Conservation (phyloP, 2,797 vertebrate genomes). For the Euthynnus affinis region DNA sequence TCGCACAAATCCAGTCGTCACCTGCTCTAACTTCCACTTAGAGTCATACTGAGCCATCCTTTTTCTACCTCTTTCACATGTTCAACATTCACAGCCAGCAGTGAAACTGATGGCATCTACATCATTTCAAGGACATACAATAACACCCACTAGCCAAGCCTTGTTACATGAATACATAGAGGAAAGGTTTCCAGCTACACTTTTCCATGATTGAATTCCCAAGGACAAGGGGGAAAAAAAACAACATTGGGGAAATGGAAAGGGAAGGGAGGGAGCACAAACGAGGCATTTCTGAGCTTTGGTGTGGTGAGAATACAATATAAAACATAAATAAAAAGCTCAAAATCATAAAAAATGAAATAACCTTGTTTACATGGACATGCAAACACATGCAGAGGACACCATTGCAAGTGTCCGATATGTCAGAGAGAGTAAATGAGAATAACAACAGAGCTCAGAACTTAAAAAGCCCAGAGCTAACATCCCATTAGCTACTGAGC, state of each 20-base stretch:
- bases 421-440: conserved; percentile 33
- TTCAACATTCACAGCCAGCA: conserved; percentile 67
- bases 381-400: conserved; percentile 13
- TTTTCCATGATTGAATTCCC: conserved; percentile 81
- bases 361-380: conserved; percentile 24
- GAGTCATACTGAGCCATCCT: conserved; percentile 35
- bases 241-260: conserved; percentile 35
- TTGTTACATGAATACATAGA: conserved; percentile 74
- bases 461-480: conserved; percentile 34
- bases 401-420: conserved; percentile 25
- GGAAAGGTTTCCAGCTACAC: conserved; percentile 70
- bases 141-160: conserved; percentile 71
- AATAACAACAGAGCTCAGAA: conserved; percentile 41
- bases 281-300: conserved; percentile 29
- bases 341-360: conserved; percentile 27
- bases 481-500: conserved; percentile 45
- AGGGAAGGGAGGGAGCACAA: conserved; percentile 23
- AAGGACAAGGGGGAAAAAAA: conserved; percentile 64
- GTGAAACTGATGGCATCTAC: conserved; percentile 78
- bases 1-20: conserved; percentile 26
- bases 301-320: conserved; percentile 22
- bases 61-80: conserved; percentile 47
- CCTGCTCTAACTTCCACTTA: conserved; percentile 48
- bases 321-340: conserved; percentile 17
- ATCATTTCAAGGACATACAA: conserved; percentile 82